Percentiles rank a stretch among this genome's conserved stretches.
phyloP scores from a whole-genome alignment of 2,888 invertebrate species.

The Eupeodes luniger region DNA sequence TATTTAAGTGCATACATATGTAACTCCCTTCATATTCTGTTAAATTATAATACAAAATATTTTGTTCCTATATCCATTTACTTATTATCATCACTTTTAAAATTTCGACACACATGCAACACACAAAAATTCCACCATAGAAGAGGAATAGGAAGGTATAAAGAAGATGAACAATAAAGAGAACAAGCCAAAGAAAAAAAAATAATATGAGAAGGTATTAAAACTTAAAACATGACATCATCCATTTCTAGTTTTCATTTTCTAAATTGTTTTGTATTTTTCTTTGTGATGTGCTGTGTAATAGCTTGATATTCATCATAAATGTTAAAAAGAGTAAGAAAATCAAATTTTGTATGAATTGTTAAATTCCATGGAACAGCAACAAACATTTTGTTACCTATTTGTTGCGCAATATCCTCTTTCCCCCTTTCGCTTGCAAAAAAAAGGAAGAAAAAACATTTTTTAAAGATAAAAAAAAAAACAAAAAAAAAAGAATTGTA shows the following conservation, averaged over 20 bases:
- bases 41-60: constrained; percentile 57
- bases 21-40: background rate
- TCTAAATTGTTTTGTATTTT: background rate
- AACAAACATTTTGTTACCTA: constrained; percentile 13
- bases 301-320: background rate
- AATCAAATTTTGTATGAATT: constrained; percentile 27
- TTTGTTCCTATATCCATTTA: background rate
- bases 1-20: no score
- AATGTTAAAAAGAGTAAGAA: constrained; percentile 47
- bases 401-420: constrained; percentile 59
- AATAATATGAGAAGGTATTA: constrained; percentile 41
- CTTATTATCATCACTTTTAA: no score
- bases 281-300: background rate
- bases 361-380: constrained; percentile 18
- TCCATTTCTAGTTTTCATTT: constrained; percentile 51
- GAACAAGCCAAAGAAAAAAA: constrained; percentile 44
- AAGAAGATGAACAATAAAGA: constrained; percentile 50
- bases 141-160: background rate
- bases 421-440: background rate
- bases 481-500: constrained; percentile 16
- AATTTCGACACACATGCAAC: constrained; percentile 14
- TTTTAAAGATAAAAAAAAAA: background rate
- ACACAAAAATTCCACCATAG: constrained; percentile 49
- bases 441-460: constrained; percentile 15
- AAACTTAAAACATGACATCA: constrained; percentile 70